Evolutionary conservation across 2,113 vertebrate genomes (phyloP).

Genomic region (Nycticebus coucang): DNA sequence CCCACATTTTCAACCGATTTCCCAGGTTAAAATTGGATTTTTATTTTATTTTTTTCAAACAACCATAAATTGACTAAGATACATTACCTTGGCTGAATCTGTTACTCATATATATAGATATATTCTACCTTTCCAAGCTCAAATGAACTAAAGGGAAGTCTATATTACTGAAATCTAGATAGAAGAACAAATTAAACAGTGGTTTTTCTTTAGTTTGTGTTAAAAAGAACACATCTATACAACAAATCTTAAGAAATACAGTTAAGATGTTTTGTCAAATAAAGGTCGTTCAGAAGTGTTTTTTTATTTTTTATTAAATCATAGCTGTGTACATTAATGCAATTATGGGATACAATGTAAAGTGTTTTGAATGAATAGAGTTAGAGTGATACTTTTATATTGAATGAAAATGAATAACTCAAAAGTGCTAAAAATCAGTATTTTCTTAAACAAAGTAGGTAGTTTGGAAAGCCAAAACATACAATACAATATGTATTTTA

Average conservation of each 20-base stretch:
- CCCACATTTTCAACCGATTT: conserved; percentile 66
- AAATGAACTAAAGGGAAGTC: conserved; percentile 41
- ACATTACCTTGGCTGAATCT: conserved; percentile 59
- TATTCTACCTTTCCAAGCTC: conserved; percentile 51
- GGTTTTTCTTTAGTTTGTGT: neutral
- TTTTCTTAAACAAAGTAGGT: neutral
- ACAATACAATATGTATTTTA: neutral
- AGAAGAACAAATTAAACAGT: conserved; percentile 30
- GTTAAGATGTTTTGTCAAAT: neutral
- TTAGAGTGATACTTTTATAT: neutral
- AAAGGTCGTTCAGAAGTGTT: neutral
- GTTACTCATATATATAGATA: conserved; percentile 46
- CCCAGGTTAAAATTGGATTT: conserved; percentile 69
- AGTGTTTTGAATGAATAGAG: neutral
- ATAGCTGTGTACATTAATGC: too few species aligned
- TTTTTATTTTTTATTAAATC: neutral
- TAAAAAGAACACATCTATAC: conserved; percentile 9
- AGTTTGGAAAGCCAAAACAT: neutral
- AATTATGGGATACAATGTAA: too few species aligned
- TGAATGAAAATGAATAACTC: conserved; percentile 15
- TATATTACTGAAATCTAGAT: neutral
- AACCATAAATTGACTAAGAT: conserved; percentile 67
- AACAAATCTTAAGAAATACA: neutral
- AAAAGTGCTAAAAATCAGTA: neutral
- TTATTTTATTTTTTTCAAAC: neutral